Conservation (phyloP, 2,888 invertebrate species). For the Colostygia pectinataria region DNA sequence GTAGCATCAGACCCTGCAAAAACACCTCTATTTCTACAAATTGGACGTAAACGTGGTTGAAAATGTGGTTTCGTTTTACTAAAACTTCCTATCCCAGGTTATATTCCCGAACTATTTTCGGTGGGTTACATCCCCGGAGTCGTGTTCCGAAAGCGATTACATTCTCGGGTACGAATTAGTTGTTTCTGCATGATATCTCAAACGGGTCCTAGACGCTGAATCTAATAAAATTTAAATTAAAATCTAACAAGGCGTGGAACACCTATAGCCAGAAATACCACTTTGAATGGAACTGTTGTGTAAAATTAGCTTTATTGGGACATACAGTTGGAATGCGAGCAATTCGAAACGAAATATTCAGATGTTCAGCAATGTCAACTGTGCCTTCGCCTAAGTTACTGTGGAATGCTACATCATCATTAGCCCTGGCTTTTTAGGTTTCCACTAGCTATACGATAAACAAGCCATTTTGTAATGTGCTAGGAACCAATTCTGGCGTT, state of each 20-base stretch:
- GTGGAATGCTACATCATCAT: too few relatives aligned
- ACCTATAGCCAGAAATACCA: not conserved
- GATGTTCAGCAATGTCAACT: not conserved
- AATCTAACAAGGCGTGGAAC: conserved; percentile 13
- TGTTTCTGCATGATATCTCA: conserved; percentile 27
- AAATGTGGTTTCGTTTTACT: conserved; percentile 11
- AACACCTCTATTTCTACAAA: not conserved
- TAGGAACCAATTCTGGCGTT: too few relatives aligned
- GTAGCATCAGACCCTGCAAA: not conserved
- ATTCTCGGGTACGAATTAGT: conserved; percentile 20
- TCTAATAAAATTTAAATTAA: conserved; percentile 22
- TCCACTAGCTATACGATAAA: too few relatives aligned
- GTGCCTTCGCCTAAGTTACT: too few relatives aligned
- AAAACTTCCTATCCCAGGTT: conserved; percentile 4
- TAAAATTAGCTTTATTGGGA: not conserved
- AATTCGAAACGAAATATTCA: not conserved
- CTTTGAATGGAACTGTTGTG: not conserved
- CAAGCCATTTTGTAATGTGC: too few relatives aligned
- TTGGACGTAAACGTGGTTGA: conserved; percentile 4
- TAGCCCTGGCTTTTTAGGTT: too few relatives aligned
- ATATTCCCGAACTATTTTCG: conserved; percentile 9
- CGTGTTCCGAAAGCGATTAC: conserved; percentile 21
- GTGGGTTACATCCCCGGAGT: not conserved
- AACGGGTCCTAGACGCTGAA: conserved; percentile 11
- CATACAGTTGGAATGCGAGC: not conserved